Evolutionary conservation across 2,113 vertebrate species (phyloP), one percentile per base, ranked within the genome.

Genomic region (Plecotus auritus): DNA sequence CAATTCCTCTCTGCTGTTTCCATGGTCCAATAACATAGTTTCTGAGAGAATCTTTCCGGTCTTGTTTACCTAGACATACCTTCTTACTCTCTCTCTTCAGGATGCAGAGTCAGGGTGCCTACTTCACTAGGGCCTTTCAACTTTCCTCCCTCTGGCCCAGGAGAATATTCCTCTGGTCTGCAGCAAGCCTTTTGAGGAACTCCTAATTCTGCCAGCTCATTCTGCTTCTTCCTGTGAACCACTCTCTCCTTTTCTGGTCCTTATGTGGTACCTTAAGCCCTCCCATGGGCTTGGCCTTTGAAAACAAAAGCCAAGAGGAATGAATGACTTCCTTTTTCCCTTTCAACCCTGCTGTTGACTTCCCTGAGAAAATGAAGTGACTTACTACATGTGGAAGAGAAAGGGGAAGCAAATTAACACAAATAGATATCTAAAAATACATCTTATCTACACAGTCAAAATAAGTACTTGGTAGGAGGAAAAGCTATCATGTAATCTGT

Each of bases 401-500:
- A 94, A 94, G 2, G 47, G 28, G 20, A 93, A 95, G 70, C 77
- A 93, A 92, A 89, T 77, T 70, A 77, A 54, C 23, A 85, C 49
- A 91, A 91, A 91, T 61, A 70, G 49, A 49, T 32, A 69, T 73
- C 83, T 81, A 26, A 61, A 64, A 89, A 67, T 42, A 49, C 70
- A 54, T 83, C n/a, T 69, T 86, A 37, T 32, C 20, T 74, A 47
- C 23, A 77, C 6, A 20, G 2, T 28, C 16, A 42, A 82, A 82
- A 40, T 17, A 42, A 76, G 22, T 83, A 69, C 49, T 91, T 82
- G 78, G 3, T 1, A 91, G 7, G 37, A 87, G 30, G 16, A 30
- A 86, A 70, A 92, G 26, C 30, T 76, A 35, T 42, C 51, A 47
- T 20, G 16, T 77, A 35, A 18, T 32, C 59, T 67, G 22, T 17